Percentiles rank a stretch among this genome's conserved stretches.
Evolutionary conservation across 92 coral and sea anemone species (phyloP).

Genomic region (Siderastrea radians): DNA sequence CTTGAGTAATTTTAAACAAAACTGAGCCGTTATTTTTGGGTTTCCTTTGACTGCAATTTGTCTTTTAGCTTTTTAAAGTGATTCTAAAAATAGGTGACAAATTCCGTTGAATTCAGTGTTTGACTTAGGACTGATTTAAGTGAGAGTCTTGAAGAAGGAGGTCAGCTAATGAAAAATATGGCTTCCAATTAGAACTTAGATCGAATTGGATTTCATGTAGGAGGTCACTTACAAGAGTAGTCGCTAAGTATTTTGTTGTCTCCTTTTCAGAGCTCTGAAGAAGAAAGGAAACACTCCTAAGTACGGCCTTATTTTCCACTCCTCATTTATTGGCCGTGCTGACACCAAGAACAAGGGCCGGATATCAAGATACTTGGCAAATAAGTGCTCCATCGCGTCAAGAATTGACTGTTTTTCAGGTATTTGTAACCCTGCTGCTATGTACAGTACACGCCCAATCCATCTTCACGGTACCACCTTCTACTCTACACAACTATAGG

Average conservation of each 20-base stretch:
- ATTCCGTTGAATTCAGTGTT: too few relatives aligned
- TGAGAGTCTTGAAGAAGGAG: not conserved
- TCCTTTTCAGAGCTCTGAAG: constrained; percentile 86
- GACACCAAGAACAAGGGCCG: constrained; percentile 96
- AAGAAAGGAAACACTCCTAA: constrained; percentile 99
- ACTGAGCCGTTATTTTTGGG: too few relatives aligned
- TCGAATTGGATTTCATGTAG: not conserved
- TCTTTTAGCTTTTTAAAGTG: too few relatives aligned
- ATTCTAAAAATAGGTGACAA: too few relatives aligned
- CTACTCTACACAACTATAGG: not conserved
- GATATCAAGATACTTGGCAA: constrained; percentile 96
- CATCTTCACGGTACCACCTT: not conserved
- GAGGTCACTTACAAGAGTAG: not conserved
- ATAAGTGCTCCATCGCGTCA: constrained; percentile 98
- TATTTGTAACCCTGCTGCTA: constrained; percentile 8
- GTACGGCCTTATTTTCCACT: constrained; percentile 98
- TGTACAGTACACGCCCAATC: not conserved
- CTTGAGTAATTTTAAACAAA: too few relatives aligned
- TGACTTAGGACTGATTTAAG: not conserved
- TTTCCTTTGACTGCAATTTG: too few relatives aligned
- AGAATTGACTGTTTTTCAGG: constrained; percentile 99
- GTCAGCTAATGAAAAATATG: not conserved
- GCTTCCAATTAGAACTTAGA: too few relatives aligned
- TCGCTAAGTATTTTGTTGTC: not conserved
- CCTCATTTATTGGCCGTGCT: constrained; percentile 99